phyloP scores from a whole-genome alignment of 2,113 vertebrate genomes.

The Chaetodon auriga region DNA sequence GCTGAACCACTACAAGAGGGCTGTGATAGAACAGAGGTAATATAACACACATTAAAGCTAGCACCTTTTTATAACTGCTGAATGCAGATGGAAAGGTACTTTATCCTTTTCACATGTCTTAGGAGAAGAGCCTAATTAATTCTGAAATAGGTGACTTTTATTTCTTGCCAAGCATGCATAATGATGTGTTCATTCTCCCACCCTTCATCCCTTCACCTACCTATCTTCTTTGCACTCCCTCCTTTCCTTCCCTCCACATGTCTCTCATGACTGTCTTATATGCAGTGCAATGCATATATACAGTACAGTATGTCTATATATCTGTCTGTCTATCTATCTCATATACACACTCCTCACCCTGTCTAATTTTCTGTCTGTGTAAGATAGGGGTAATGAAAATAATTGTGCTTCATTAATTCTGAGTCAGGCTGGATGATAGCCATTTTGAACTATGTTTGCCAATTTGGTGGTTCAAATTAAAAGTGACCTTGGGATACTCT shows the following conservation, averaged over 20 bases:
- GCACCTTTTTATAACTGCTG: constrained; percentile 82
- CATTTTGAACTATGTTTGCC: constrained; percentile 99
- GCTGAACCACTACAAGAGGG: constrained; percentile 77
- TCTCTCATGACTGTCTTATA: constrained; percentile 63
- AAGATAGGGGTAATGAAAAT: constrained; percentile 96
- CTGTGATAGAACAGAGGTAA: constrained; percentile 80
- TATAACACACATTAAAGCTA: constrained; percentile 85
- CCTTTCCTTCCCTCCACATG: constrained; percentile 71
- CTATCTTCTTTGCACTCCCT: constrained; percentile 49
- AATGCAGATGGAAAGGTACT: constrained; percentile 80
- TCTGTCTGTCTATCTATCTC: background rate
- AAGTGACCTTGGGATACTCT: constrained; percentile 97
- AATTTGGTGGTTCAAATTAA: constrained; percentile 99
- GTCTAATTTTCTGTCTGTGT: constrained; percentile 91
- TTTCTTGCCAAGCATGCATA: constrained; percentile 84
- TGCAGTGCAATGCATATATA: constrained; percentile 8
- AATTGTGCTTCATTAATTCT: constrained; percentile 99
- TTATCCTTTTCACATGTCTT: constrained; percentile 79
- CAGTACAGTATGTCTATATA: background rate
- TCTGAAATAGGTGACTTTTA: constrained; percentile 85
- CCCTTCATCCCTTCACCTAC: constrained; percentile 59
- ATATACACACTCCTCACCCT: constrained; percentile 48
- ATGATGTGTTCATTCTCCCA: constrained; percentile 77
- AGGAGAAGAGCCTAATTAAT: constrained; percentile 81
- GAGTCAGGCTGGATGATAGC: constrained; percentile 95